phyloP scores from a whole-genome alignment of 2,113 vertebrate genomes.

The Crotalus helleri region DNA sequence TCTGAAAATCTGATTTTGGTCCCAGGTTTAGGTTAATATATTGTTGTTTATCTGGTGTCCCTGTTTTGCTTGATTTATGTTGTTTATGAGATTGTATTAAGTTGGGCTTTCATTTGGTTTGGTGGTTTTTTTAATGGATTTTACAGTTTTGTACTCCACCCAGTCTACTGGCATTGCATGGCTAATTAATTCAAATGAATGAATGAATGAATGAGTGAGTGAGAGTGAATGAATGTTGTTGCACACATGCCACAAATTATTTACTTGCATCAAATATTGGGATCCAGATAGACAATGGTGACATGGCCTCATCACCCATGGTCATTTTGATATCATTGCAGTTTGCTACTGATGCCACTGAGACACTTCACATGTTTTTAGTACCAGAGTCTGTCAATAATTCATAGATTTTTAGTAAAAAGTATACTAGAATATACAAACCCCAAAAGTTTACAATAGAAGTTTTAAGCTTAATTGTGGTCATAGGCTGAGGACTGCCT shows the following conservation, averaged over 20 bases:
- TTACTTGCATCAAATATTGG: not conserved
- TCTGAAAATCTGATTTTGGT: too few relatives aligned
- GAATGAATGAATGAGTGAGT: not conserved
- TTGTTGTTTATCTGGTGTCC: too few relatives aligned
- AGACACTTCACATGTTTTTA: not conserved
- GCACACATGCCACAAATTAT: not conserved
- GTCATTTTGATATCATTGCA: not conserved
- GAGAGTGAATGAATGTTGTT: not conserved
- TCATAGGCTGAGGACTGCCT: not conserved
- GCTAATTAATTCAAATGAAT: not conserved
- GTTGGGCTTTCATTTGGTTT: too few relatives aligned
- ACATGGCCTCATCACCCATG: not conserved
- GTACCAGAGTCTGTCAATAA: not conserved
- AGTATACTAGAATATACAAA: not conserved
- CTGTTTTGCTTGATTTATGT: too few relatives aligned
- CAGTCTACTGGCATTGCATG: not conserved
- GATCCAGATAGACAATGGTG: not conserved
- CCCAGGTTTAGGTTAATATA: too few relatives aligned
- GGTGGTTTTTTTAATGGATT: not conserved
- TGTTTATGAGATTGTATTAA: too few relatives aligned
- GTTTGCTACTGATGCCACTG: not conserved
- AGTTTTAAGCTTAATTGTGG: not conserved
- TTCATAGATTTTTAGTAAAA: not conserved
- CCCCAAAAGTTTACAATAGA: not conserved
- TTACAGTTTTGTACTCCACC: not conserved